Base-by-base conservation (phyloP, 1,140 invertebrate genomes). In the Zophobas atratus region DNA sequence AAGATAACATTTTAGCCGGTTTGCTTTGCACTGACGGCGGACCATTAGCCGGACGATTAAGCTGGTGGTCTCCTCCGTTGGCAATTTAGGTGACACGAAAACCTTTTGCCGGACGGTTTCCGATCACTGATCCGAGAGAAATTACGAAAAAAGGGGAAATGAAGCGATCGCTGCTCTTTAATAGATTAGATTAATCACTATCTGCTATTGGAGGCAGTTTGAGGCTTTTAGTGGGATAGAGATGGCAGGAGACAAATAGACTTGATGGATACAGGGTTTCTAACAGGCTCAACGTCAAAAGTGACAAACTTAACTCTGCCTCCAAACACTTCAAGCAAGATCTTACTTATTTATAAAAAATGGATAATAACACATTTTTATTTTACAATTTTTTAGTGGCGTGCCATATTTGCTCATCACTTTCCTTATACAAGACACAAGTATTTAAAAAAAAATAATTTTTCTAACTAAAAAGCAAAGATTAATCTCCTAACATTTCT, bases 41-140 rank as follows among this genome's bases (percentile, higher is more conserved):
- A 33, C 60, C 60, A 67, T 43, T 67, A 67, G 60, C 41, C 60
- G 60, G 60, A 20, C 60, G 38, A 67, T 67, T 67, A 67, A 67
- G 60, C 60, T 43, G 38, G 60, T 67, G 60, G 60, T 67, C 60
- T 67, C 3, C 8, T n/a, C 60, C 43, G 43, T 67, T 67, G 60
- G 60, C 60, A 67, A 67, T 67, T 67, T 67, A 67, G 60, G 60
- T 67, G 60, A 67, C 60, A 67, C 39, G 60, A 67, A 67, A 67
- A 67, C 60, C 39, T 41, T 63, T 67, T 41, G 60, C 60, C 32
- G 38, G 60, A 67, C 60, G 39, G n/a, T 67, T 67, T 67, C 60
- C 60, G 60, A 67, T 67, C 60, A 36, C 60, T 43, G 60, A 67
- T 67, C 60, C 60, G 60, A 41, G 56, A 60, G 56, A 60, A 36